Evolutionary conservation across 2,888 invertebrate species (phyloP).

Genomic region (Vandiemenella viatica): DNA sequence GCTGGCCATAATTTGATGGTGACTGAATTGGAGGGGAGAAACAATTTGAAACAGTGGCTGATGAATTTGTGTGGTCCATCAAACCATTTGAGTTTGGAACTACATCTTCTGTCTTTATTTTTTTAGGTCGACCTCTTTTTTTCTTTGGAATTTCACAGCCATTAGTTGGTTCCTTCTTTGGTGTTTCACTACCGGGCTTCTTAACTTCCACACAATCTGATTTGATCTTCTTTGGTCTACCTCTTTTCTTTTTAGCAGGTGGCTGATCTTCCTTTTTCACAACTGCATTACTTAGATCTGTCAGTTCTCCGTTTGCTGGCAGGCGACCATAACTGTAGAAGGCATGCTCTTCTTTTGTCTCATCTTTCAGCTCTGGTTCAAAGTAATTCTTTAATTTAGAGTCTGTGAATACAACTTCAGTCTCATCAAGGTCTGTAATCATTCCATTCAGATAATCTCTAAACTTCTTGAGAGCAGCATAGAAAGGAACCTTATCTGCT

Average conservation of each 20-base stretch:
- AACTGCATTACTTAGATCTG: constrained; percentile 34
- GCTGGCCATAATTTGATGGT: constrained; percentile 32
- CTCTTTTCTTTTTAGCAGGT: constrained; percentile 75
- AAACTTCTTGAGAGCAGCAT: constrained; percentile 87
- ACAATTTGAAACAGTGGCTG: constrained; percentile 32
- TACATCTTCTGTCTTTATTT: constrained; percentile 52
- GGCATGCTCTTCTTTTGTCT: constrained; percentile 21
- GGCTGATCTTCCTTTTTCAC: constrained; percentile 28
- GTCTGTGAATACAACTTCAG: constrained; percentile 72
- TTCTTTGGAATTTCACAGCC: constrained; percentile 56
- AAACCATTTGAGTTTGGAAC: constrained; percentile 21
- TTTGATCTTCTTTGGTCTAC: constrained; percentile 72
- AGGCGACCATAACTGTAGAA: constrained; percentile 19
- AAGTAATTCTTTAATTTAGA: constrained; percentile 48
- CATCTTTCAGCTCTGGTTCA: constrained; percentile 37
- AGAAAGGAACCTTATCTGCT: constrained; percentile 95
- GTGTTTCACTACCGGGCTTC: constrained; percentile 18
- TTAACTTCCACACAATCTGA: constrained; percentile 46
- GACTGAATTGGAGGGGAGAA: constrained; percentile 36
- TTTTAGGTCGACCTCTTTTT: constrained; percentile 77
- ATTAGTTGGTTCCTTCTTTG: constrained; percentile 25
- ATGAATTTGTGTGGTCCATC: constrained; percentile 27
- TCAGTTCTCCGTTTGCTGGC: constrained; percentile 22
- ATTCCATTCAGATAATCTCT: constrained; percentile 85
- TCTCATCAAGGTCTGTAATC: constrained; percentile 68